Base-by-base conservation (phyloP, 2,888 invertebrate genomes). In the Actias luna region DNA sequence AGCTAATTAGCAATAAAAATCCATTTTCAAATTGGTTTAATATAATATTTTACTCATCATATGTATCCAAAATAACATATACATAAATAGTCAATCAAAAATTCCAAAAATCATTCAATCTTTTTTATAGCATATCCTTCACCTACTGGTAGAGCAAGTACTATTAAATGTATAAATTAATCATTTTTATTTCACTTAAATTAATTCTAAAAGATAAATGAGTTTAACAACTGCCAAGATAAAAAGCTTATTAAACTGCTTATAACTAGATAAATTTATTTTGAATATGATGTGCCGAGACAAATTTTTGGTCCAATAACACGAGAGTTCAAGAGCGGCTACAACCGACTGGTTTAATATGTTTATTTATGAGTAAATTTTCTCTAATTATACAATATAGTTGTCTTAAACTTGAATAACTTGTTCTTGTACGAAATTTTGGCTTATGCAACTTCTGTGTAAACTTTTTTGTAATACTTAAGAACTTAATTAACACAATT, bases 291-390 rank as follows among this genome's bases (percentile, higher is more conserved):
- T 10, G 12, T 12, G 8, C 46, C 22, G 22, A 46, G 12, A 46
- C 22, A 25, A 46, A 46, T 46, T 22, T 46, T 46, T 25, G 46
- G 10, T 22, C 46, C 22, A 22, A 64, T 63, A 50, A 62, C 29
- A 55, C 16, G n/a, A 55, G 29, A 55, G 55, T 29, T 55, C 55
- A 55, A 55, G 27, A 55, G 14, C 55, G 29, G 55, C 29, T 27
- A 29, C 14, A 27, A 29, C 16, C 16, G 7, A 55, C 55, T 1
- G 29, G 46, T 25, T 46, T 46, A 46, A 22, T 46, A 46, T 46
- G 2, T 46, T 18, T 46, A 46, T 27, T 52, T 27, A 52, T 29
- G 18, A 52, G 27, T n/a, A 16, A 46, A 29, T 29, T 35, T 35
- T 35, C n/a, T 35, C 58, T 35, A 18, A 58, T 58, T 58, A 35